Evolutionary conservation across 2,888 invertebrate genomes (phyloP).

Genomic region (Anthoptus insignis): DNA sequence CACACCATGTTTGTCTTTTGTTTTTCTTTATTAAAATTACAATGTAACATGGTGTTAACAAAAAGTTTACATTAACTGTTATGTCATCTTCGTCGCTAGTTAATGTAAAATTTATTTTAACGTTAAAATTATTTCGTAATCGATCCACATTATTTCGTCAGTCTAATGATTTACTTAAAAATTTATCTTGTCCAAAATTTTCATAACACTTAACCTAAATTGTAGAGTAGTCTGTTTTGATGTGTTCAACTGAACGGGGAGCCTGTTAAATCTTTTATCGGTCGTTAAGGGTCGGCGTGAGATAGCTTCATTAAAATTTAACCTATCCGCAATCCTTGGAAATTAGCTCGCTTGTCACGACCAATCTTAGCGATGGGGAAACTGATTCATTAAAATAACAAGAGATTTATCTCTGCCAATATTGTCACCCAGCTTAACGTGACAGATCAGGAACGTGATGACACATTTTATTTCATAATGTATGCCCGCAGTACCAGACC

Average conservation of each 20-base stretch:
- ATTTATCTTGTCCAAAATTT: conserved; percentile 48
- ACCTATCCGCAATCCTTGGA: conserved; percentile 54
- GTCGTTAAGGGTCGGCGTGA: conserved; percentile 57
- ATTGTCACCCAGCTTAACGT: too few species aligned
- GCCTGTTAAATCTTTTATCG: conserved; percentile 72
- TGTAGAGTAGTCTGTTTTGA: conserved; percentile 62
- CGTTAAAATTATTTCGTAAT: not conserved
- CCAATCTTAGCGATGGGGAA: conserved; percentile 17
- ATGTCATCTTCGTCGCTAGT: too few species aligned
- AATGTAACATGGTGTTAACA: too few species aligned
- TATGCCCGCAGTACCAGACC: conserved; percentile 12
- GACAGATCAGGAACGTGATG: too few species aligned
- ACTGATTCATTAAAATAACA: conserved; percentile 29
- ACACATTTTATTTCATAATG: not conserved
- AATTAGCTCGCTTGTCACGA: conserved; percentile 50
- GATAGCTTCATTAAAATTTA: conserved; percentile 61
- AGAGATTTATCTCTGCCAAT: conserved; percentile 6
- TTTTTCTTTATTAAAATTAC: too few species aligned
- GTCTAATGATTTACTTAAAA: conserved; percentile 43
- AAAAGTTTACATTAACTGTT: too few species aligned
- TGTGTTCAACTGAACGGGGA: conserved; percentile 55
- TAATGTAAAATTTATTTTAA: too few species aligned
- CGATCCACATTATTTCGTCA: not conserved
- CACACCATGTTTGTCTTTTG: too few species aligned
- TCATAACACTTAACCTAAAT: conserved; percentile 58